Evolutionary conservation across 2,113 vertebrate species (phyloP), one percentile per base, ranked within the genome.

Genomic region (Neoarius graeffei): DNA sequence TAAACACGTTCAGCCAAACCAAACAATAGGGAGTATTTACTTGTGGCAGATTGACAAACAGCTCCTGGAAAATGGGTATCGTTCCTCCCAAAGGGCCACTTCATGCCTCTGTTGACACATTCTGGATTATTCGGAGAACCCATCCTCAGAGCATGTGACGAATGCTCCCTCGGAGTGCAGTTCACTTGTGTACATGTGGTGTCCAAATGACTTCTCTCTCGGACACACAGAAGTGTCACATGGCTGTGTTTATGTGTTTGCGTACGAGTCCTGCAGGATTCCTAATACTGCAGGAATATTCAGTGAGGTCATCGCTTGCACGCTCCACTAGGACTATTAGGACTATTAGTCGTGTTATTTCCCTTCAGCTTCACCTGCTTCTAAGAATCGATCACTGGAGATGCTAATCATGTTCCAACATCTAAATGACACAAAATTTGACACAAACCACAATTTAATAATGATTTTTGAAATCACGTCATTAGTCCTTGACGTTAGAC

Each of bases 1-100:
- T 74, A 85, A 27, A 86, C 48, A 54, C 42, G 50, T n/a, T 66
- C 15, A 56, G 56, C 56, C 64, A 25, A 27, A 67, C 89, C 85
- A 86, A 90, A 84, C 73, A 64, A 85, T 60, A 42, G 42, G 60
- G 83, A 71, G 56, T 83, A 66, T 89, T 74, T 73, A 84, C 48
- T 83, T 84, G 74, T 86, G 77, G 54, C 52, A 77, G 42, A 79
- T 7, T 54, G 56, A 87, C 86, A 83, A n/a, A 7, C 56, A 76
- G 82, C 67, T 83, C 67, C 81, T 73, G 48, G 59, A 74, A 73
- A 88, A 76, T 1, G 50, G 4, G 50, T 30, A 11, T 42, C n/a
- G n/a, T 10, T 88, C 59, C 48, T 69, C 66, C 64, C 25, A 66
- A 30, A 57, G 4, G 23, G 52, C 77, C 20, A 2, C 52, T 57